These are phyloP conservation scores for Ennomos fuscantarius DNA, from an alignment of 2,888 invertebrate species.

Conservation along the genomic window DNA sequence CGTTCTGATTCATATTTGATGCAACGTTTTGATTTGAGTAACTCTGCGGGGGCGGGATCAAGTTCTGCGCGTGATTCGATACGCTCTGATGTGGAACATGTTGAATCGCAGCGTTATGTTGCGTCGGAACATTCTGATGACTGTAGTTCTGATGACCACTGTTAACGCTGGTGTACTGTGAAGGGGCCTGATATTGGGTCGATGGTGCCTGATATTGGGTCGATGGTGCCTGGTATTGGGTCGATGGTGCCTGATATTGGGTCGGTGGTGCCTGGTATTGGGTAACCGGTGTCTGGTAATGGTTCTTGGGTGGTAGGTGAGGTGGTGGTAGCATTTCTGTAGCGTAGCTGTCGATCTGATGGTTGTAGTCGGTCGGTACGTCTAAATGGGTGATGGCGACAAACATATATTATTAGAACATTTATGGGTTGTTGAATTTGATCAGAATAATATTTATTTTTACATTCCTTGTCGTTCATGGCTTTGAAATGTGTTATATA, in stretches of 20 bases:
- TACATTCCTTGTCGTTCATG: not conserved
- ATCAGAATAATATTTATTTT: slow-evolving; percentile 38
- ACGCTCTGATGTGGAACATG: slow-evolving; percentile 11
- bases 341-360: slow-evolving; percentile 80
- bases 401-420: slow-evolving; percentile 56
- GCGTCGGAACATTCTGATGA: slow-evolving; percentile 5
- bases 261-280: slow-evolving; percentile 65
- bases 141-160: slow-evolving; percentile 40
- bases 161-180: slow-evolving; percentile 14
- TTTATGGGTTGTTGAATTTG: slow-evolving; percentile 35
- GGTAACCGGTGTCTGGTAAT: slow-evolving; percentile 67
- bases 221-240: slow-evolving; percentile 42
- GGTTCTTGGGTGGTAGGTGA: slow-evolving; percentile 70
- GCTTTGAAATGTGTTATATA: too few species aligned
- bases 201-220: slow-evolving; percentile 40
- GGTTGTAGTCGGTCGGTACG: slow-evolving; percentile 74
- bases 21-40: slow-evolving; percentile 13
- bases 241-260: slow-evolving; percentile 59
- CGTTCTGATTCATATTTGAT: slow-evolving; percentile 26
- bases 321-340: slow-evolving; percentile 76
- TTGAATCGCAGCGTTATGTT: slow-evolving; percentile 4
- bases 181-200: too few species aligned
- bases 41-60: slow-evolving; percentile 31
- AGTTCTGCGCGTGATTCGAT: slow-evolving; percentile 15
- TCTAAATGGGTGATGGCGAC: slow-evolving; percentile 55